Percentiles rank a stretch among this genome's conserved stretches.
Evolutionary conservation across 2,113 vertebrate species (phyloP).

Genomic region (Heloderma charlesbogerti): DNA sequence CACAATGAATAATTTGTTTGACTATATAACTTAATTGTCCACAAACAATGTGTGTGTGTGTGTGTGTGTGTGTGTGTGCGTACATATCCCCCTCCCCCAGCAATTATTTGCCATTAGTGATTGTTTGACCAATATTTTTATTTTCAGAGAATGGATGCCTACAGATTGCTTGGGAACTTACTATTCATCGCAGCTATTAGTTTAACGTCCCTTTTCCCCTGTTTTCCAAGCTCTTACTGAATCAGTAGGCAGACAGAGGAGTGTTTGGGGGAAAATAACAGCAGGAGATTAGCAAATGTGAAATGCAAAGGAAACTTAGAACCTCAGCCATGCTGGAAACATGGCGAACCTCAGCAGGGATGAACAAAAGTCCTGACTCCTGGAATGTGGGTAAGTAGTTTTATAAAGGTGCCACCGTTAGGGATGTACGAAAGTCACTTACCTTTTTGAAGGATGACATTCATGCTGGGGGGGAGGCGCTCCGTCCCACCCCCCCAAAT

Average conservation of each 20-base stretch:
- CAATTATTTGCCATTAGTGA: conserved; percentile 33
- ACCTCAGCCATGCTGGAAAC: background rate
- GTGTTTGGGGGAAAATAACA: conserved; percentile 13
- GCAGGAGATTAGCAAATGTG: background rate
- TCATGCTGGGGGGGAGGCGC: no score
- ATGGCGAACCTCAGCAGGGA: background rate
- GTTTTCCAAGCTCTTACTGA: background rate
- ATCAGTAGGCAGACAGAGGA: conserved; percentile 3
- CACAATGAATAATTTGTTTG: conserved; percentile 50
- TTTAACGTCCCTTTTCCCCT: background rate
- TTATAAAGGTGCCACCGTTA: no score
- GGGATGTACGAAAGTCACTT: no score
- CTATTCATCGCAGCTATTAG: background rate
- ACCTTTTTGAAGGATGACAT: no score
- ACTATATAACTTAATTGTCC: conserved; percentile 53
- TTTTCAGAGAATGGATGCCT: conserved; percentile 25
- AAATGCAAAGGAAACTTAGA: no score
- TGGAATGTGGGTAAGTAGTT: no score
- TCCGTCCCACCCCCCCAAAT: no score
- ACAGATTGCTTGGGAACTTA: conserved; percentile 15
- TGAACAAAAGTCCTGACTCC: no score
- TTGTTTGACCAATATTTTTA: no score
- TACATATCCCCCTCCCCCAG: conserved; percentile 46
- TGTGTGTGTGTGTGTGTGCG: no score
- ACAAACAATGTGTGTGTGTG: conserved; percentile 36